Evolutionary conservation across 1,140 invertebrate genomes (phyloP), one percentile per base, ranked within the genome.

Genomic region (Drosophila sp.): DNA sequence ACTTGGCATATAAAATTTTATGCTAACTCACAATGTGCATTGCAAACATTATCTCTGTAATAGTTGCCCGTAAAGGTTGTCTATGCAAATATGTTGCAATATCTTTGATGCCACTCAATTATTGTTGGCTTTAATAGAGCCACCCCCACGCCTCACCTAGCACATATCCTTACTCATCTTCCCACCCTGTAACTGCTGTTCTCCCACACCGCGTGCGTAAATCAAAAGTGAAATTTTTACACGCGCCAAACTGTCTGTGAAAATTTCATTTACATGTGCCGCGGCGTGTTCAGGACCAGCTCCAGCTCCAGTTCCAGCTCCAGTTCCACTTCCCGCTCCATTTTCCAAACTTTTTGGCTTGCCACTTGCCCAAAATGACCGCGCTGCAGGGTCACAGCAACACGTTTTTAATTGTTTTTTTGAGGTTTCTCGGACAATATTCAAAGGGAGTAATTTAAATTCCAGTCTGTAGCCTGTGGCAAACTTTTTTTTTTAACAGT

Each of bases 181-280:
- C 41, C 14, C 9, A 9, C 14, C 11, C 21, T 7, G 6, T 36
- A 5, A 11, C 9, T 45, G 48, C 38, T 54, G 38, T 32, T 21
- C 65, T 69, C 61, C 38, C 45, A 32, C 34, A 46, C 32, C 25
- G 18, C 21, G 13, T 38, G 53, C 72, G 78, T 86, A 86, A 86
- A 86, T 86, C 82, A 86, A 81, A 86, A 81, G 82, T 82, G 82
- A 87, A 89, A 82, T 82, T 87, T 86, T 87, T 87, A 82, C 82
- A 87, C 82, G 75, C 82, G 70, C 72, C 71, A 74, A 87, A 82
- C 83, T 87, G 82, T 86, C 83, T 87, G 82, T 72, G 59, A 82
- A 87, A 87, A 79, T 87, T 64, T 75, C 78, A 87, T 87, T 86
- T 86, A 76, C 82, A 82, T 82, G 71, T 69, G 41, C 56, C 62